These are phyloP conservation scores for Listronotus oregonensis DNA, from an alignment of 1,140 invertebrate genomes.

Conservation along the genomic window DNA sequence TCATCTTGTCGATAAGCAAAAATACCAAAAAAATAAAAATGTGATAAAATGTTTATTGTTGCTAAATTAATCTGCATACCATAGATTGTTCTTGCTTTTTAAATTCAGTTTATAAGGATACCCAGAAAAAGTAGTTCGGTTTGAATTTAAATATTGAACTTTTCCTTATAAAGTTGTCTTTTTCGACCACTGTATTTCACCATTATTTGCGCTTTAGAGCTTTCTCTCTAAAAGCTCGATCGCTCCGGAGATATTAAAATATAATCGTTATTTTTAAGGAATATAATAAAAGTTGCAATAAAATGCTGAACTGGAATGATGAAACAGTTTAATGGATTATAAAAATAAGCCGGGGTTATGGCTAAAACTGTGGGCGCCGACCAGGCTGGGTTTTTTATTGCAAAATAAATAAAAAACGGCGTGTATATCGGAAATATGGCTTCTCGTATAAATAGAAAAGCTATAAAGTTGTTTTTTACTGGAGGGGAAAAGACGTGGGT, in stretches of 20 bases:
- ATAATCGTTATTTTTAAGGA: constrained; percentile 28
- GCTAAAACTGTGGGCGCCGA: constrained; percentile 10
- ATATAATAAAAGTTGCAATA: constrained; percentile 28
- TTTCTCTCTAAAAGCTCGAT: not conserved
- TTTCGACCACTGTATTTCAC: too few relatives aligned
- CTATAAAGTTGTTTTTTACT: constrained; percentile 18
- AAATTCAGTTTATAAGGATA: too few relatives aligned
- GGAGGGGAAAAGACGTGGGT: constrained; percentile 7
- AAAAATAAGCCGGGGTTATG: constrained; percentile 8
- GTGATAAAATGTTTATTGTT: too few relatives aligned
- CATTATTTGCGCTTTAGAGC: too few relatives aligned
- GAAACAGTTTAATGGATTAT: constrained; percentile 26
- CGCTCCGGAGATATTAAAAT: constrained; percentile 14
- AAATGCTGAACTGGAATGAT: constrained; percentile 15
- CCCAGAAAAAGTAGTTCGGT: too few relatives aligned
- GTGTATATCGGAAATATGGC: constrained; percentile 17
- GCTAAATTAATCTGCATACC: too few relatives aligned
- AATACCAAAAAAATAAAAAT: too few relatives aligned
- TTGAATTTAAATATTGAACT: too few relatives aligned
- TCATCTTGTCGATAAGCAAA: too few relatives aligned
- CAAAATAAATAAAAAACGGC: constrained; percentile 20
- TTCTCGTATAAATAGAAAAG: constrained; percentile 12
- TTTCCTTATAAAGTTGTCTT: too few relatives aligned
- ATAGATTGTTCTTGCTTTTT: too few relatives aligned
- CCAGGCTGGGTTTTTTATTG: constrained; percentile 19